A percentile compares a stretch with the other conserved stretches of the same genome.
Evolutionary conservation across 2,797 vertebrate species (phyloP).

Genomic region (Holocentrus rufus): DNA sequence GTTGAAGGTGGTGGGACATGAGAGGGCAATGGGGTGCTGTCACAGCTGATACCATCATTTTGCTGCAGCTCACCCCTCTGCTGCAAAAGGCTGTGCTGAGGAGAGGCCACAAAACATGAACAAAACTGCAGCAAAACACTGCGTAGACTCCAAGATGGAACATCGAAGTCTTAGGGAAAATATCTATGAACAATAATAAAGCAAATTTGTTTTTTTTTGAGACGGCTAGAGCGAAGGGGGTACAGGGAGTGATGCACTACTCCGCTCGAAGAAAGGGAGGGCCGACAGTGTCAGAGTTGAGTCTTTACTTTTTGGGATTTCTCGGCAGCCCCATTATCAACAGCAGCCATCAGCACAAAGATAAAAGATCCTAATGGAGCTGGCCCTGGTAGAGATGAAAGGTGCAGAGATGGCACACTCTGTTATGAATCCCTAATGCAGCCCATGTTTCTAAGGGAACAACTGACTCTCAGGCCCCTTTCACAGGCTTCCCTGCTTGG

Average conservation of each 20-base stretch:
- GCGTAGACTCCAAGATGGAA: slow-evolving; percentile 37
- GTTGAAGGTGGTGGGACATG: slow-evolving; percentile 23
- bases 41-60: slow-evolving; percentile 20
- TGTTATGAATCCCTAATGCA: slow-evolving; percentile 81
- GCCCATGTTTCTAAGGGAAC: slow-evolving; percentile 79
- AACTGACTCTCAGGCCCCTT: slow-evolving; percentile 75
- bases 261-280: slow-evolving; percentile 63
- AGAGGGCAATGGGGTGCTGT: slow-evolving; percentile 19
- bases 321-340: slow-evolving; percentile 83
- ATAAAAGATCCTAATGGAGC: slow-evolving; percentile 84
- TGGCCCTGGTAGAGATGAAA: slow-evolving; percentile 82
- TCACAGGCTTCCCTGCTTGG: slow-evolving; percentile 70
- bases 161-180: slow-evolving; percentile 29
- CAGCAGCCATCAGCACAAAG: slow-evolving; percentile 83
- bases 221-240: slow-evolving; percentile 29
- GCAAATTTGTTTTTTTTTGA: slow-evolving; percentile 34
- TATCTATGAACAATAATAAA: slow-evolving; percentile 11
- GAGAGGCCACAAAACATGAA: slow-evolving; percentile 33
- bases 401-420: slow-evolving; percentile 78
- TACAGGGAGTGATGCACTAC: slow-evolving; percentile 43
- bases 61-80: background rate
- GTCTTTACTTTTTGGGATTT: slow-evolving; percentile 83
- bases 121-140: background rate
- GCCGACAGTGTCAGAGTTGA: slow-evolving; percentile 75
- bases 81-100: slow-evolving; percentile 6